A percentile compares a stretch with the other conserved stretches of the same genome.
phyloP scores from a whole-genome alignment of 37 sponge, comb jelly and placozoan genomes.

The Agelas oroides region DNA sequence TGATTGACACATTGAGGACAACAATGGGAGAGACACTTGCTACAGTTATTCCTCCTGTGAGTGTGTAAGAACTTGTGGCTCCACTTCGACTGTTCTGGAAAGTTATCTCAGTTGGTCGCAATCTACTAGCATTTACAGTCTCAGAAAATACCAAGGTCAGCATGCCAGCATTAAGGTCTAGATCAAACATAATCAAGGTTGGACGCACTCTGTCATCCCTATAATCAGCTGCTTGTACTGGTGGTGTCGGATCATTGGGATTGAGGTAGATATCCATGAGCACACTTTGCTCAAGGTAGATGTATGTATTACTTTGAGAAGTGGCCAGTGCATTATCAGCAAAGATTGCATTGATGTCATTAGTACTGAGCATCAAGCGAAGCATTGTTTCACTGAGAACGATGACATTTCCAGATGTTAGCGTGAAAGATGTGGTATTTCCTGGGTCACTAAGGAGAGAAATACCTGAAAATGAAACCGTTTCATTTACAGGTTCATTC shows the following conservation, averaged over 20 bases:
- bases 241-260: constrained; percentile 64
- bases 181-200: constrained; percentile 56
- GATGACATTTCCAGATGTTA: constrained; percentile 59
- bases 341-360: constrained; percentile 82
- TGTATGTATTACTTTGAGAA: constrained; percentile 61
- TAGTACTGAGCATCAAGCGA: constrained; percentile 36
- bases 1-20: constrained; percentile 40
- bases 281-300: constrained; percentile 45
- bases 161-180: constrained; percentile 72
- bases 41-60: constrained; percentile 64
- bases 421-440: constrained; percentile 20
- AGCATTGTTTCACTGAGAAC: constrained; percentile 23
- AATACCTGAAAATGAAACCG: constrained; percentile 47
- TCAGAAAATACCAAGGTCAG: constrained; percentile 80
- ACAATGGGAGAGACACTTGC: constrained; percentile 39
- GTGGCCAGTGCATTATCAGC: constrained; percentile 66
- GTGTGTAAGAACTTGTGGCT: constrained; percentile 35
- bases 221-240: constrained; percentile 23
- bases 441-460: constrained; percentile 36
- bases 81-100: constrained; percentile 37
- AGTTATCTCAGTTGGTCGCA: constrained; percentile 66
- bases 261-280: constrained; percentile 71
- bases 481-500: constrained; percentile 71
- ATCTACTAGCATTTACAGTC: constrained; percentile 70
- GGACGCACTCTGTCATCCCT: constrained; percentile 71